Conservation (phyloP, 2,113 vertebrate genomes). For the Puma concolor region DNA sequence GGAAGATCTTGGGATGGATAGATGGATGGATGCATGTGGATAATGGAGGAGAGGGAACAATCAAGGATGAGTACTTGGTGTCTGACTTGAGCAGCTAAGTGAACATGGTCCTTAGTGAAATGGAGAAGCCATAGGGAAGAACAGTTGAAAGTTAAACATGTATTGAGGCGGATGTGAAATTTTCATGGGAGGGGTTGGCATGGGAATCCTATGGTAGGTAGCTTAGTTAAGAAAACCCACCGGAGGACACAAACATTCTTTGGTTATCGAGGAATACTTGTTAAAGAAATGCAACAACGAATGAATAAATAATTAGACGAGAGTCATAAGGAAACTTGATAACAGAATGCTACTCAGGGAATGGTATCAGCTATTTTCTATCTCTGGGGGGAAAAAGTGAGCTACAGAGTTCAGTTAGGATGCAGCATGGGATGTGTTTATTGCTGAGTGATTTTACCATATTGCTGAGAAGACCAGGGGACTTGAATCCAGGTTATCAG, state of each 20-base stretch:
- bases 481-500: not conserved
- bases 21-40: not conserved
- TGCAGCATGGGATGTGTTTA: not conserved
- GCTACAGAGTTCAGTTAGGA: not conserved
- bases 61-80: not conserved
- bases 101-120: not conserved
- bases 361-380: not conserved
- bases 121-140: not conserved
- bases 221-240: not conserved
- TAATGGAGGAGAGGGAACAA: not conserved
- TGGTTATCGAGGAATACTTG: constrained; percentile 13
- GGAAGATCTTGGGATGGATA: not conserved
- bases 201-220: not conserved
- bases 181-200: not conserved
- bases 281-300: not conserved
- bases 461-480: not conserved
- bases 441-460: not conserved
- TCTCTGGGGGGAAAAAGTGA: not conserved
- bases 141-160: not conserved
- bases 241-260: not conserved
- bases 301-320: not conserved
- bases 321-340: not conserved
- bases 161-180: not conserved
- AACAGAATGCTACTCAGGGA: not conserved
- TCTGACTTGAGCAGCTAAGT: not conserved